Evolutionary conservation across 2,888 invertebrate genomes (phyloP), one percentile per base, ranked within the genome.

Genomic region (Eupithecia subumbrata): DNA sequence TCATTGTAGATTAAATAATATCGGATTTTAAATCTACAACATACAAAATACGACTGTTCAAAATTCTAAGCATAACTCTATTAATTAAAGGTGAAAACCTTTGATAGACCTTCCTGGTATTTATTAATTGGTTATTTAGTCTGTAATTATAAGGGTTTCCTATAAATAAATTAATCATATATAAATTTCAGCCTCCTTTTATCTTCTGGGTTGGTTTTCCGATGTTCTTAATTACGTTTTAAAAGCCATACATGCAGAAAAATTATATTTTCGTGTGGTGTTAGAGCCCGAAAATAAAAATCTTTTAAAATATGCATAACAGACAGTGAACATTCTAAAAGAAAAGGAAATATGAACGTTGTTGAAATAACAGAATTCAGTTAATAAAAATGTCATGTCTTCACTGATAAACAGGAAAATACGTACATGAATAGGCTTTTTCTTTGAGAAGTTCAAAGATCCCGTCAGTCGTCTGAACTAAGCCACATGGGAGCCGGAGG

Each of bases 371-470:
- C 22, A 40, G 22, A n/a, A n/a, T 45, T 16, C 40, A 16, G 43
- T 68, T 43, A 14, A 25, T 43, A 43, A 18, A 34, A 70, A 5
- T 70, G 37, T 60, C 43, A 68, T 43, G 43, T 43, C 68, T 16
- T 22, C 22, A n/a, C 7, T 25, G 43, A 68, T 68, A 68, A 67
- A 67, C 43, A 68, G 68, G 68, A 68, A 68, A 68, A 68, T 68
- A 68, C 43, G 68, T 40, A 70, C 63, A 71, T 71, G 43, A 71
- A 71, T 63, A 71, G 71, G 66, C 60, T 60, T 68, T 67, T 73
- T 73, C 60, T 69, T 69, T 43, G 70, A 73, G 73, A 12, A 70
- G 66, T 74, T 74, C 71, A 76, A 74, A 34, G 67, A 72, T 70
- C 43, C 45, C 67, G 70, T 73, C 76, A 71, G 63, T 60, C 66